Conservation (phyloP, 2,888 invertebrate genomes). For the Sesamia inferens region DNA sequence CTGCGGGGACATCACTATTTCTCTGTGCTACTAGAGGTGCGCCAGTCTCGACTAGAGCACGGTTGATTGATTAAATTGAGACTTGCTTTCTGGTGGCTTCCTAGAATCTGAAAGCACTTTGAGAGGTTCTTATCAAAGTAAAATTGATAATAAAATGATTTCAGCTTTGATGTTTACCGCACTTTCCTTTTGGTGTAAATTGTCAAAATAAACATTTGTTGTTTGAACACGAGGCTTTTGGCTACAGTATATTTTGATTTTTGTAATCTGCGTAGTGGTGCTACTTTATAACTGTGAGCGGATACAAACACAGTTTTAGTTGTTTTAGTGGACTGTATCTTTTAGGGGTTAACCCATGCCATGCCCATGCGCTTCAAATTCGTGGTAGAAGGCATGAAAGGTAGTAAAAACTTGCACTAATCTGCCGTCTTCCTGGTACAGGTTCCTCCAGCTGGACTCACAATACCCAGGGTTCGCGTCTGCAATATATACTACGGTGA, state of each 20-base stretch:
- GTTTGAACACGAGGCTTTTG: neutral
- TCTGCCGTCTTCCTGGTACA: too few relatives aligned
- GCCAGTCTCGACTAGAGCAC: constrained; percentile 30
- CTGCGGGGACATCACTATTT: constrained; percentile 60
- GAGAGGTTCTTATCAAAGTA: constrained; percentile 5
- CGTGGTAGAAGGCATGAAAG: too few relatives aligned
- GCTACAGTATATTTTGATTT: neutral
- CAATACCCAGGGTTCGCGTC: too few relatives aligned
- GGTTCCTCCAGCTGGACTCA: too few relatives aligned
- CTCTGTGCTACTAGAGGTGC: constrained; percentile 52
- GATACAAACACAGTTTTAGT: too few relatives aligned
- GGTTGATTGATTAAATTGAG: constrained; percentile 56
- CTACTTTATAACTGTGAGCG: too few relatives aligned
- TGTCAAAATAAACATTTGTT: neutral
- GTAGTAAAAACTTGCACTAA: too few relatives aligned
- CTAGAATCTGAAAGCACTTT: constrained; percentile 11
- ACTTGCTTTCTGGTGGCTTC: constrained; percentile 13
- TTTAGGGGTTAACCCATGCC: too few relatives aligned
- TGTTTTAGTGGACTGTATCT: too few relatives aligned
- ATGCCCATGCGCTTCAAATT: too few relatives aligned
- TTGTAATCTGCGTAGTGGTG: neutral
- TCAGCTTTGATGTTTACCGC: constrained; percentile 7
- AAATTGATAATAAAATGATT: neutral
- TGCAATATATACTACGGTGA: too few relatives aligned
- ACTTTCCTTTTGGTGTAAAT: neutral